Conservation (phyloP, 1,140 invertebrate species). For the Idris sp. region DNA sequence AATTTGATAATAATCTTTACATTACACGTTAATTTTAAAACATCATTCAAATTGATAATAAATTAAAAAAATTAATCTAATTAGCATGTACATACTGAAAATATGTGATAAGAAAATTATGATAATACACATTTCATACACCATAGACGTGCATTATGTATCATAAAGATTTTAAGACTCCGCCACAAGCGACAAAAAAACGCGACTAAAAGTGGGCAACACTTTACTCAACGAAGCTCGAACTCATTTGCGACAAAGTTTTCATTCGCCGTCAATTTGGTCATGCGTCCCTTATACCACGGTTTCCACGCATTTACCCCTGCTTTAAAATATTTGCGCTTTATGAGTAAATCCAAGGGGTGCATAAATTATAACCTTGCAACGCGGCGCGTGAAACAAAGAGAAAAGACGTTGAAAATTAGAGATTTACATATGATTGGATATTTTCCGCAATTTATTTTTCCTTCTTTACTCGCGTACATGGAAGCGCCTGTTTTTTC, state of each 20-base stretch:
- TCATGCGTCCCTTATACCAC: slow-evolving; percentile 39
- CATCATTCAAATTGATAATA: too few relatives aligned
- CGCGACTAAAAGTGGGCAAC: slow-evolving; percentile 56
- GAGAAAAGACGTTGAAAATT: slow-evolving; percentile 43
- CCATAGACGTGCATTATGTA: slow-evolving; percentile 29
- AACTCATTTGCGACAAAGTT: slow-evolving; percentile 50
- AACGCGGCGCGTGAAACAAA: slow-evolving; percentile 56
- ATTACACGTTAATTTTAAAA: too few relatives aligned
- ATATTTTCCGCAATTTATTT: slow-evolving; percentile 16
- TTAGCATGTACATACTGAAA: too few relatives aligned
- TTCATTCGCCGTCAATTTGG: slow-evolving; percentile 58
- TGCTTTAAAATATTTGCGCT: slow-evolving; percentile 74
- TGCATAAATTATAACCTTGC: slow-evolving; percentile 71
- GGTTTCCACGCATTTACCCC: slow-evolving; percentile 69
- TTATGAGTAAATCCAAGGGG: slow-evolving; percentile 70
- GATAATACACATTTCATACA: slow-evolving; percentile 22
- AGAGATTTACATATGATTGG: slow-evolving; percentile 50
- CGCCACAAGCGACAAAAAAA: slow-evolving; percentile 39
- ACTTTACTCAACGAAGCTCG: slow-evolving; percentile 51
- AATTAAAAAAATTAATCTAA: too few relatives aligned
- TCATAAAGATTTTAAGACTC: slow-evolving; percentile 53
- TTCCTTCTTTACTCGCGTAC: not conserved
- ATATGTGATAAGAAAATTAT: too few relatives aligned
- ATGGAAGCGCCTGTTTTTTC: not conserved
- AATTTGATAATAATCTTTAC: too few relatives aligned